These are phyloP conservation scores for Aromia moschata DNA, from an alignment of 2,888 invertebrate genomes.

Conservation along the genomic window DNA sequence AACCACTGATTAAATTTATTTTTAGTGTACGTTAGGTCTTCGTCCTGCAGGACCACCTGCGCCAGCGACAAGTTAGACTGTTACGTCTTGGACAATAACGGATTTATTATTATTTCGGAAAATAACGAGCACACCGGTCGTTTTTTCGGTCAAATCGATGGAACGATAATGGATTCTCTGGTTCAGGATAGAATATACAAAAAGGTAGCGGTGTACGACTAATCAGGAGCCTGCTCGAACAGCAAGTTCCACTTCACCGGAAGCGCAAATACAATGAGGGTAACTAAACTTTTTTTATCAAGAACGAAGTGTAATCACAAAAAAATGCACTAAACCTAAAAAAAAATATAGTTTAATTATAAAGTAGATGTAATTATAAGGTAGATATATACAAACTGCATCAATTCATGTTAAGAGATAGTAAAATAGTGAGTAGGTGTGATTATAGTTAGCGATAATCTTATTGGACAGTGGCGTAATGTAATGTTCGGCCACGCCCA, in stretches of 20 bases:
- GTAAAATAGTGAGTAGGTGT: too few species aligned
- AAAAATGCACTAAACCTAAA: too few species aligned
- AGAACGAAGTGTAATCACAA: too few species aligned
- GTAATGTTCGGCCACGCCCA: too few species aligned
- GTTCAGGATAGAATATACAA: slow-evolving; percentile 92
- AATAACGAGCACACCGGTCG: slow-evolving; percentile 86
- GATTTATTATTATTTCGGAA: slow-evolving; percentile 91
- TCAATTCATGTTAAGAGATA: too few species aligned
- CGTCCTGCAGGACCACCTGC: slow-evolving; percentile 83
- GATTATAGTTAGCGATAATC: too few species aligned
- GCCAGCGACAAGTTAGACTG: slow-evolving; percentile 90
- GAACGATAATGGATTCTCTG: slow-evolving; percentile 92
- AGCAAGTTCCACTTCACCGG: slow-evolving; percentile 74
- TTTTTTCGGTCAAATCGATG: slow-evolving; percentile 95
- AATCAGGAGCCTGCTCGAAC: slow-evolving; percentile 85
- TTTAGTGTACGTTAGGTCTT: slow-evolving; percentile 73
- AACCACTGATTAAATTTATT: slow-evolving; percentile 32
- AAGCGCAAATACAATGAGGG: slow-evolving; percentile 60
- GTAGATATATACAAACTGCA: too few species aligned
- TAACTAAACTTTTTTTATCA: too few species aligned
- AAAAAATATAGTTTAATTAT: too few species aligned
- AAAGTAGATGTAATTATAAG: too few species aligned
- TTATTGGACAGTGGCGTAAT: too few species aligned
- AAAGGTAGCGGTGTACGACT: slow-evolving; percentile 86
- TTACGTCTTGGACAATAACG: slow-evolving; percentile 93